phyloP scores from a whole-genome alignment of 2,797 vertebrate species.

The Okamejei kenojei region DNA sequence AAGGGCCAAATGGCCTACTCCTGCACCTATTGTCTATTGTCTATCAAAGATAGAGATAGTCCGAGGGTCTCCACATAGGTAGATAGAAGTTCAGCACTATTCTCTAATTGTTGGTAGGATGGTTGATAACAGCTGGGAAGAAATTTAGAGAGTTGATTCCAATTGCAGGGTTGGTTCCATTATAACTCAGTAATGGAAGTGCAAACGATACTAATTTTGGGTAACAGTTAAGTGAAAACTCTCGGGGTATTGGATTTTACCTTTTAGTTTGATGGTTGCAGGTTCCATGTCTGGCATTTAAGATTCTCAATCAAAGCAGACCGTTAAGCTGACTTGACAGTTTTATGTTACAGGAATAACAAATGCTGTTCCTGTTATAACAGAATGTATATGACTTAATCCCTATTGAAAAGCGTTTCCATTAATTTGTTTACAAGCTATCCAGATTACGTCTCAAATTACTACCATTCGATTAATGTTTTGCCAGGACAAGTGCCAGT shows the following conservation, averaged over 20 bases:
- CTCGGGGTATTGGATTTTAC: background rate
- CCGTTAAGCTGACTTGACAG: background rate
- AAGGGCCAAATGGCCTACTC: too few species aligned
- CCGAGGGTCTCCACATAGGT: too few species aligned
- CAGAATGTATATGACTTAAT: background rate
- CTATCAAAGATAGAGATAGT: too few species aligned
- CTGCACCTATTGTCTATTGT: too few species aligned
- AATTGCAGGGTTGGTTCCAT: too few species aligned
- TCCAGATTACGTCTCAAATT: background rate
- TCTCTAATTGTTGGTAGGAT: too few species aligned
- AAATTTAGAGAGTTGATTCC: too few species aligned
- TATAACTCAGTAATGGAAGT: background rate
- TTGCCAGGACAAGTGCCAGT: background rate
- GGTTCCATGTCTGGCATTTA: background rate
- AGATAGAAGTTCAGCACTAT: too few species aligned
- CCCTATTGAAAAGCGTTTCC: background rate
- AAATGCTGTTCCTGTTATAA: background rate
- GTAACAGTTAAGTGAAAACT: too few species aligned
- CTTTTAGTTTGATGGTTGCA: background rate
- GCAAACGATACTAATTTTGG: background rate
- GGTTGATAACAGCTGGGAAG: too few species aligned
- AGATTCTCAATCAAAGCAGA: background rate
- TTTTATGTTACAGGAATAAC: background rate
- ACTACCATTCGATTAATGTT: background rate
- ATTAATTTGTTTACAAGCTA: background rate